These are phyloP conservation scores for Dreissena rostriformis DNA, from an alignment of 1,140 invertebrate genomes.

Conservation along the genomic window DNA sequence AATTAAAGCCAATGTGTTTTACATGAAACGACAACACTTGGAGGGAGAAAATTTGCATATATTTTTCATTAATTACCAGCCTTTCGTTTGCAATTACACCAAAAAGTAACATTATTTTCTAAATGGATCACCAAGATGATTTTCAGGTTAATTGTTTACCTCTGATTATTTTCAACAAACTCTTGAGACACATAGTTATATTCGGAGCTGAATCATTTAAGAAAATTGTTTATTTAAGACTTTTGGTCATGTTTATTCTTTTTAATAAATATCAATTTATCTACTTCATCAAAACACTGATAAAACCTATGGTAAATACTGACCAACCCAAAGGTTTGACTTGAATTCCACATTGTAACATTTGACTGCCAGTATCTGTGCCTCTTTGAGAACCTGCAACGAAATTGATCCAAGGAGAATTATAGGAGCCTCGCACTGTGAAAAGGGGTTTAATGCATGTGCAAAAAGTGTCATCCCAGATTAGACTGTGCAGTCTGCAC, in stretches of 20 bases:
- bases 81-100: not conserved
- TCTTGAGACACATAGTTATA: no score
- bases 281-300: not conserved
- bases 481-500: no score
- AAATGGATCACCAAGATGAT: not conserved
- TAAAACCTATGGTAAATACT: slow-evolving; percentile 79
- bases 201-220: no score
- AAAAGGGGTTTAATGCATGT: no score
- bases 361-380: slow-evolving; percentile 92
- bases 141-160: not conserved
- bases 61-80: not conserved
- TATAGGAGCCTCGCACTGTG: no score
- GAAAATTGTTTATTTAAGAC: no score
- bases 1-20: not conserved
- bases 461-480: no score
- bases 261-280: not conserved
- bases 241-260: not conserved
- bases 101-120: not conserved
- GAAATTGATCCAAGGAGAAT: not conserved
- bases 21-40: no score
- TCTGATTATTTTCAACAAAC: not conserved
- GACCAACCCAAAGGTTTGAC: slow-evolving; percentile 98
- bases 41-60: no score
- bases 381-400: slow-evolving; percentile 85
- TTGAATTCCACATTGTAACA: slow-evolving; percentile 96